Conservation (phyloP, 2,113 vertebrate genomes). For the Nothocercus nigrocapillus region DNA sequence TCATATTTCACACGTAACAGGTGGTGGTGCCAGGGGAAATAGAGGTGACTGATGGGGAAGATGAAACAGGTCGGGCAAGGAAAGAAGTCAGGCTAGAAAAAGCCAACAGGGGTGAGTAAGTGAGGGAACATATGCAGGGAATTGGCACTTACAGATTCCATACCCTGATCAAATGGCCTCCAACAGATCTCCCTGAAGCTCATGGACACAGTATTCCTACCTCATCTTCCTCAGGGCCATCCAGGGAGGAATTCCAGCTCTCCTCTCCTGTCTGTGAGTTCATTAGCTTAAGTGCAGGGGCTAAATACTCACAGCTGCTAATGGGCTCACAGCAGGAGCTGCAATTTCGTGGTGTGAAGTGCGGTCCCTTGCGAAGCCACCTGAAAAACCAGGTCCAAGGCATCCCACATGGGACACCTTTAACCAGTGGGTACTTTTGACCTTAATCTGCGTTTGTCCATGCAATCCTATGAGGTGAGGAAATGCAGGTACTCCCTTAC, state of each 20-base stretch:
- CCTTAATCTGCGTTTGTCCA: slow-evolving; percentile 26
- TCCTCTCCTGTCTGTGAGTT: slow-evolving; percentile 1
- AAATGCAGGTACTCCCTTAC: background rate
- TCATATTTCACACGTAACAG: rapidly evolving
- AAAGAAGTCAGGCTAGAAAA: background rate
- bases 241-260: background rate
- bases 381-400: background rate
- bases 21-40: background rate
- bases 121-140: background rate
- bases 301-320: slow-evolving; percentile 53
- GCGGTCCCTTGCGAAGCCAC: slow-evolving; percentile 23
- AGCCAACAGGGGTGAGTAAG: background rate
- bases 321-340: slow-evolving; percentile 53
- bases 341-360: slow-evolving; percentile 14
- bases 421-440: slow-evolving; percentile 28
- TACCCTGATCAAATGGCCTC: background rate
- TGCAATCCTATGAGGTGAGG: background rate
- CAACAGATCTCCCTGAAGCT: background rate
- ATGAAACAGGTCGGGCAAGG: background rate
- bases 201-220: background rate
- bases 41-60: background rate
- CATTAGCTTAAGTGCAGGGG: slow-evolving; percentile 51
- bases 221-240: background rate
- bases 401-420: background rate
- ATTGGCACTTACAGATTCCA: rapidly evolving